Percentiles rank a stretch among this genome's conserved stretches.
Conservation (phyloP, 2,113 vertebrate species). For the Dasyornis broadbenti region DNA sequence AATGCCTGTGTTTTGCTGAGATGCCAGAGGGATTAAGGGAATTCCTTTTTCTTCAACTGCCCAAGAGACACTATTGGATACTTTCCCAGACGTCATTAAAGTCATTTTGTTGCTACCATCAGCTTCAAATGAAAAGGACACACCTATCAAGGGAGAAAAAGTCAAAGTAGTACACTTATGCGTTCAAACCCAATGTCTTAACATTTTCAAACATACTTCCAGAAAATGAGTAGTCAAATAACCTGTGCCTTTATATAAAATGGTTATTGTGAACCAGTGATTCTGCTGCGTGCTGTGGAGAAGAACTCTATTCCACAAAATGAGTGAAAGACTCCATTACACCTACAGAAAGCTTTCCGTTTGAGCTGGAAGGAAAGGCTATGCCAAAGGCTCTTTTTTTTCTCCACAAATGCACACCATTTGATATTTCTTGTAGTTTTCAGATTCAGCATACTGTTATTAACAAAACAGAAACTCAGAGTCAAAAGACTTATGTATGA, state of each 20-base stretch:
- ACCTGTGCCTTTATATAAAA: background rate
- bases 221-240: background rate
- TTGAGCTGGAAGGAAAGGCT: background rate
- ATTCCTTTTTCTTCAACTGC: constrained; percentile 82
- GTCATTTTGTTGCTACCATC: constrained; percentile 85
- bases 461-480: background rate
- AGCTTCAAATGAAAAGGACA: constrained; percentile 89
- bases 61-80: constrained; percentile 90
- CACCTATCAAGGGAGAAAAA: constrained; percentile 68
- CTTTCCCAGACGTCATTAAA: constrained; percentile 92
- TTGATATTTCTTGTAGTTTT: background rate
- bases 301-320: background rate
- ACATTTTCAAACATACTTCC: background rate
- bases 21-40: constrained; percentile 81
- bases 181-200: background rate
- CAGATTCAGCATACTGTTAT: background rate
- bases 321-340: background rate
- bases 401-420: background rate
- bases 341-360: background rate
- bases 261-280: background rate
- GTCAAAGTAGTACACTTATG: background rate
- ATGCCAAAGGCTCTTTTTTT: background rate
- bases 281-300: background rate
- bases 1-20: constrained; percentile 72
- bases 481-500: background rate